Evolutionary conservation across 2,113 vertebrate species (phyloP).

Genomic region (Ia io): DNA sequence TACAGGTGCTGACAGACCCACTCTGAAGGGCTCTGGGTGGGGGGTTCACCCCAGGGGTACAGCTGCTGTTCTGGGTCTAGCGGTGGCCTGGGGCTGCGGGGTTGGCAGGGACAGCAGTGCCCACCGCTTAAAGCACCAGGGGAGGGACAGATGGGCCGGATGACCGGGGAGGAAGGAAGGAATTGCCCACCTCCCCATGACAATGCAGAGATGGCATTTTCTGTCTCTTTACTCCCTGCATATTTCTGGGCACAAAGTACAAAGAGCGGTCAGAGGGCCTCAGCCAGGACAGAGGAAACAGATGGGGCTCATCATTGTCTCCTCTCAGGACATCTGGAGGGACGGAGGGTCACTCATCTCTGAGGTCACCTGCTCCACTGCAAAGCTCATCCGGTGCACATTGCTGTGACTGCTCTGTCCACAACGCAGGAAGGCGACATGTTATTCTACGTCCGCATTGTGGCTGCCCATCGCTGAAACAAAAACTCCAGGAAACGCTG

Average conservation of each 20-base stretch:
- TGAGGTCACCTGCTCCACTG: background rate
- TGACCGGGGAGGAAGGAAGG: background rate
- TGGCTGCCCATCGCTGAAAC: background rate
- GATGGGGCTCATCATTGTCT: accelerated
- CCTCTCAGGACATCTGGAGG: background rate
- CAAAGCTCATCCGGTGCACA: background rate
- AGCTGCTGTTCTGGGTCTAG: background rate
- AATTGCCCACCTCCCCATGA: accelerated
- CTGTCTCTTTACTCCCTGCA: too few relatives aligned
- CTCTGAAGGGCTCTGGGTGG: background rate
- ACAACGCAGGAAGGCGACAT: accelerated
- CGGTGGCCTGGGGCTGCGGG: background rate
- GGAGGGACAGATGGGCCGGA: too few relatives aligned
- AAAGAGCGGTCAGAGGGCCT: background rate
- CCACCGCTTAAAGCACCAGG: background rate
- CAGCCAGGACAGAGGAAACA: background rate
- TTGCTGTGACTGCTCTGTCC: too few relatives aligned
- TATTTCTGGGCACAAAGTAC: background rate
- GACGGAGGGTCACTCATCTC: background rate
- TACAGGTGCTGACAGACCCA: background rate
- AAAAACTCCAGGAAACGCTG: too few relatives aligned
- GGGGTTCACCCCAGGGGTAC: accelerated
- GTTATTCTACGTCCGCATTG: too few relatives aligned
- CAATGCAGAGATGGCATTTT: background rate
- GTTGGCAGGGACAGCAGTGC: background rate